Evolutionary conservation across 2,797 vertebrate species (phyloP), one percentile per base, ranked within the genome.

Genomic region (Loris lydekkerianus): DNA sequence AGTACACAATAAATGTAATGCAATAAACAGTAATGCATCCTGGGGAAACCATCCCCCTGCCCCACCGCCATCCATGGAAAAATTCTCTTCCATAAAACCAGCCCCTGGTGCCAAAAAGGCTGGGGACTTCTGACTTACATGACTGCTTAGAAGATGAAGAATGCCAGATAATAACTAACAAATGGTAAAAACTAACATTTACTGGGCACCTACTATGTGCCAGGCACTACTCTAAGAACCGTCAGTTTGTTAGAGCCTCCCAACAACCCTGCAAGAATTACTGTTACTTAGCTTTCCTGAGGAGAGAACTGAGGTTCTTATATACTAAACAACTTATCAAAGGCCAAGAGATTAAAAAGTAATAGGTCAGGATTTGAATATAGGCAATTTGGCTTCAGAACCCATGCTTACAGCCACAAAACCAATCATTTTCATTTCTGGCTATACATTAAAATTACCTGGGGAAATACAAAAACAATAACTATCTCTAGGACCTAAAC

Each of bases 291-390:
- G 7, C 9, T 83, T 86, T 89, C 34, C 65, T 89, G 40, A 83
- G 23, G 56, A 86, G n/a, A 31, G 5, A 40, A 40, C 40, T 40
- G 40, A 77, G 31, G 21, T 80, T 94, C 46, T n/a, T 27, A 73
- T 15, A 67, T 15, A 40, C 63, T 75, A 91, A 89, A 46, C 31
- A 93, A 86, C 69, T 87, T 90, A 31, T n/a, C 63, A 65, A 69
- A 91, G 18, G 37, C 25, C 65, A 90, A 77, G 60, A 90, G 29
- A 34, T 80, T 80, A 77, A 21, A 93, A 89, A 87, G 75, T 61
- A 25, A 90, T 23, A 94, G 49, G 63, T 56, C 80, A 89, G 56
- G 86, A 83, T 90, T 10, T 86, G 29, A 89, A 96, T 49, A 61
- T 18, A 73, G 81, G 49, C 61, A 86, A 63, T 29, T 53, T 75